These are phyloP conservation scores for Rafetus swinhoei DNA, from an alignment of 2,113 vertebrate species.

Conservation along the genomic window DNA sequence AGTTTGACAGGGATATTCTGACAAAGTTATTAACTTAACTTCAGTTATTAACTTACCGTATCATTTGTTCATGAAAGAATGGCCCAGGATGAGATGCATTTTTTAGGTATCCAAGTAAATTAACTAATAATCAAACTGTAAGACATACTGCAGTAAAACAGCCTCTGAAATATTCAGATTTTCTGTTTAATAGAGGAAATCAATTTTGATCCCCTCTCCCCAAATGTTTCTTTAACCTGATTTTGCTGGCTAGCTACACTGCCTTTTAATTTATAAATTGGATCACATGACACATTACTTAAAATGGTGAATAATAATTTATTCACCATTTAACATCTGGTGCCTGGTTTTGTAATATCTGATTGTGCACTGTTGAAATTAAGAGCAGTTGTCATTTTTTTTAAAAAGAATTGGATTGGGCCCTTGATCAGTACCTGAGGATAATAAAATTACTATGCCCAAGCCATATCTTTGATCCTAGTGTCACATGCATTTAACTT, in stretches of 20 bases:
- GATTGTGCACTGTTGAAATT: rapidly evolving
- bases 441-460: too few relatives aligned
- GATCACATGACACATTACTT: not conserved
- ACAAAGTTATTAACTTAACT: not conserved
- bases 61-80: not conserved
- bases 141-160: not conserved
- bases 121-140: not conserved
- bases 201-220: not conserved
- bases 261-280: not conserved
- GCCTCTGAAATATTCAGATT: too few relatives aligned
- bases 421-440: not conserved
- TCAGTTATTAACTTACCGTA: rapidly evolving
- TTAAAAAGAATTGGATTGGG: not conserved
- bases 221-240: not conserved
- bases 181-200: not conserved
- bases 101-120: not conserved
- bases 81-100: not conserved
- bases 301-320: not conserved
- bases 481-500: too few relatives aligned
- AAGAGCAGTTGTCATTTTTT: not conserved
- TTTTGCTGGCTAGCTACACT: not conserved
- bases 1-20: not conserved
- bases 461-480: too few relatives aligned
- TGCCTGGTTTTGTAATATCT: not conserved
- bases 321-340: not conserved